Conservation (phyloP, 2,113 vertebrate genomes). For the Mormyrus lacerda region DNA sequence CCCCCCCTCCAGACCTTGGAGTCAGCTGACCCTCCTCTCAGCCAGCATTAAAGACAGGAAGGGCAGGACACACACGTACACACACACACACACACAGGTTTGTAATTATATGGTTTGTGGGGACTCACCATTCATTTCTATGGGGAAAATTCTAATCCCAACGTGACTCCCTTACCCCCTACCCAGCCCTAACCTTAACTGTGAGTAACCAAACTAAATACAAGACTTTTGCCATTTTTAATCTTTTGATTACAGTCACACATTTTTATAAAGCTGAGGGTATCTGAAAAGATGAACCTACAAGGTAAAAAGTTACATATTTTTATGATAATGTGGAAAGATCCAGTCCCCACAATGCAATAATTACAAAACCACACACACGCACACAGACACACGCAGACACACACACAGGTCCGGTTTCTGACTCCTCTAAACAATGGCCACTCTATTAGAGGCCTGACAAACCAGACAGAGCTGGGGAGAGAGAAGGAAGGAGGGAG, state of each 20-base stretch:
- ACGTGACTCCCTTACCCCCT: too few species aligned
- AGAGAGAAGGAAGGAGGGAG: not conserved
- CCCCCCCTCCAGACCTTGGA: conserved; percentile 33
- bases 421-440: conserved; percentile 24
- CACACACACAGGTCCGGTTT: conserved; percentile 24
- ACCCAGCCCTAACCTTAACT: too few species aligned
- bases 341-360: not conserved
- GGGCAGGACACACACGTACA: conserved; percentile 25
- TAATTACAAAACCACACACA: conserved; percentile 19
- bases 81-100: conserved; percentile 22
- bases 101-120: not conserved
- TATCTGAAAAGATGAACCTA: not conserved
- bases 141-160: too few species aligned
- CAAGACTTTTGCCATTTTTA: not conserved
- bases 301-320: not conserved
- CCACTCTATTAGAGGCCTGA: conserved; percentile 16
- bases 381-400: conserved; percentile 21
- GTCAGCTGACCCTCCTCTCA: not conserved
- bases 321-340: not conserved
- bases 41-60: not conserved
- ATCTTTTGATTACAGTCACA: not conserved
- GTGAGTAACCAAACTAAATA: not conserved
- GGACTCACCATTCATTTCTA: not conserved
- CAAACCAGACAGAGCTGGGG: not conserved
- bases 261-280: not conserved